Evolutionary conservation across 2,888 invertebrate genomes (phyloP), one percentile per base, ranked within the genome.

Genomic region (Meteorus cinctellus): DNA sequence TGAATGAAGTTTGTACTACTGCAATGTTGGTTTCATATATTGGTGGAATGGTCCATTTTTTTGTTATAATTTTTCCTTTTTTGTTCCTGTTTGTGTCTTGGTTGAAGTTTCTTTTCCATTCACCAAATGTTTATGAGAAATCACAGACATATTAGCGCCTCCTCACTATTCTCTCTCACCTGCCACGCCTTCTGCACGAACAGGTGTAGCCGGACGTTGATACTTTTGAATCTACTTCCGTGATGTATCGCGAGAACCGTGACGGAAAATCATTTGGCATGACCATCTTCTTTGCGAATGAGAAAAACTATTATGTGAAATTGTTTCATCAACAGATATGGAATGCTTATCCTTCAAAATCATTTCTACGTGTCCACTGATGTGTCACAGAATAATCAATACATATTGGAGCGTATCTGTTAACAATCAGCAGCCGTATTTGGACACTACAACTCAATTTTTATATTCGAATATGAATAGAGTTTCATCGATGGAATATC

Each of bases 261-360:
- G 84, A 86, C 86, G 84, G 81, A 84, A 81, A 81, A 60, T 82
- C 84, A 84, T 80, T 77, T 83, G 86, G 84, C 87, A 83, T 88
- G 87, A 87, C 86, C 78, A 78, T 79, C 66, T 75, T 63, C 16
- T 67, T 66, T 4, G 24, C 12, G 31, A n/a, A 41, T 10, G 2
- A 19, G 41, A n/a, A 10, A 16, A 16, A 34, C 55, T 24, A 10
- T 45, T n/a, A 6, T 29, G 45, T 14, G 16, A 4, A 34, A 45
- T 10, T 8, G 55, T 19, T 16, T 27, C 29, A 10, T 34, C 2
- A 29, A 27, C 12, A 16, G 60, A 31, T 12, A 59, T n/a, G 24
- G 10, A 55, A 19, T 55, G 8, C 8, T 55, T 4, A 19, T 55
- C 19, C 8, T 6, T 19, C 19, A 2, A 19, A 19, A 55, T 55